phyloP scores from a whole-genome alignment of 2,888 invertebrate genomes.

The Dryocosmus kuriphilus region DNA sequence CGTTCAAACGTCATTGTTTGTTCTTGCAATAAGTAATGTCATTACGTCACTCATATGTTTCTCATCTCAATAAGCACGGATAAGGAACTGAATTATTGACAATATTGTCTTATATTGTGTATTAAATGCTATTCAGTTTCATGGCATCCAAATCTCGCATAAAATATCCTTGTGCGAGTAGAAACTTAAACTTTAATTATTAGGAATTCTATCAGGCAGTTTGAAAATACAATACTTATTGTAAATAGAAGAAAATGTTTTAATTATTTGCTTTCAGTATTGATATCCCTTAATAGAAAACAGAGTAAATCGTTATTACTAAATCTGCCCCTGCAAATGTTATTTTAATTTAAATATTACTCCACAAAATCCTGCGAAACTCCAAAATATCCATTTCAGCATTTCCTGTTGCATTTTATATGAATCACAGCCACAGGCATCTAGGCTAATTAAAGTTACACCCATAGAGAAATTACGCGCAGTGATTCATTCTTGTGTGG shows the following conservation, averaged over 20 bases:
- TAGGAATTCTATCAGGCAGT: no score
- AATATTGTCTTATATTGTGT: neutral
- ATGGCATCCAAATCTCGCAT: neutral
- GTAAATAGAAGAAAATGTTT: no score
- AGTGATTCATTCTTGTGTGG: slow-evolving; percentile 51
- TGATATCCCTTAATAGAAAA: no score
- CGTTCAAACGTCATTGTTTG: slow-evolving; percentile 8
- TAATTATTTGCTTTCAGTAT: no score
- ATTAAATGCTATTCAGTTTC: neutral
- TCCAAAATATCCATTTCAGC: slow-evolving; percentile 10
- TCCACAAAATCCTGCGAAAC: neutral
- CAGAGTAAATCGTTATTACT: no score
- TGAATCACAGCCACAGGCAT: slow-evolving; percentile 14
- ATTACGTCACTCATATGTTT: neutral
- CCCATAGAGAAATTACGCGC: slow-evolving; percentile 24
- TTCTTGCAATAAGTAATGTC: slow-evolving; percentile 4
- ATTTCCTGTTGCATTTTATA: neutral
- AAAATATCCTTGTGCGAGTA: slow-evolving; percentile 7
- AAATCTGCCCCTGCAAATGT: neutral
- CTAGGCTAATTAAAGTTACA: slow-evolving; percentile 22
- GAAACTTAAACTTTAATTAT: neutral
- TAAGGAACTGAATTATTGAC: slow-evolving; percentile 27
- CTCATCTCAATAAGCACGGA: slow-evolving; percentile 34
- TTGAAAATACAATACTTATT: no score
- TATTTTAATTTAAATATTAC: neutral